phyloP scores from a whole-genome alignment of 1,140 invertebrate genomes.

The Trichonephila inaurata region DNA sequence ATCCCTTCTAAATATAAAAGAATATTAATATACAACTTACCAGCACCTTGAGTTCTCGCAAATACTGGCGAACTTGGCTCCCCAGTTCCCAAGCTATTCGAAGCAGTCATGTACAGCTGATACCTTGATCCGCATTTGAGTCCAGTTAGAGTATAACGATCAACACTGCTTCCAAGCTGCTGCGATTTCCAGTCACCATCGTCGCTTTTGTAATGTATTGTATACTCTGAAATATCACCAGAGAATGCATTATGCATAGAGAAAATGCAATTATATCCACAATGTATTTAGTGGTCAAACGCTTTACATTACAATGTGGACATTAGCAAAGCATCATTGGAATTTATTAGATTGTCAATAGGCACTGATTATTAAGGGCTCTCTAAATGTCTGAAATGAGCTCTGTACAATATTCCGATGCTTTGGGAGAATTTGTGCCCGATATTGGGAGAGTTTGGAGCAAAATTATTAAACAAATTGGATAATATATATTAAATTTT shows the following conservation, averaged over 20 bases:
- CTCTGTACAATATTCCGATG: too few relatives aligned
- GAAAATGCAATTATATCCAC: not conserved
- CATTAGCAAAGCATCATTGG: not conserved
- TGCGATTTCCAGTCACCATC: constrained; percentile 60
- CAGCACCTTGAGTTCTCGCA: constrained; percentile 81
- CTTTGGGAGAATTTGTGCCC: too few relatives aligned
- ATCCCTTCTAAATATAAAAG: too few relatives aligned
- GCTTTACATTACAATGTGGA: not conserved
- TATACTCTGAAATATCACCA: constrained; percentile 66
- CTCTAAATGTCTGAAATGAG: too few relatives aligned
- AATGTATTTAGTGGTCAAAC: not conserved
- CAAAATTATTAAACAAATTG: too few relatives aligned
- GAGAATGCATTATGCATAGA: not conserved
- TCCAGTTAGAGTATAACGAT: constrained; percentile 83
- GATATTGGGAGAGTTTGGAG: too few relatives aligned
- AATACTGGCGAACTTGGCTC: constrained; percentile 79
- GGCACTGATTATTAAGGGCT: not conserved
- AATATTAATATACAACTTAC: constrained; percentile 76
- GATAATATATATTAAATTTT: too few relatives aligned
- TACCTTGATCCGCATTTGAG: constrained; percentile 88
- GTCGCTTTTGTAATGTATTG: constrained; percentile 69
- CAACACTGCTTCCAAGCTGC: not conserved
- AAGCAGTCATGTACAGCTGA: constrained; percentile 82
- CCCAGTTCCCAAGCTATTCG: constrained; percentile 81
- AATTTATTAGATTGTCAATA: not conserved